phyloP scores from a whole-genome alignment of 2,797 vertebrate species.

The Coluber constrictor region DNA sequence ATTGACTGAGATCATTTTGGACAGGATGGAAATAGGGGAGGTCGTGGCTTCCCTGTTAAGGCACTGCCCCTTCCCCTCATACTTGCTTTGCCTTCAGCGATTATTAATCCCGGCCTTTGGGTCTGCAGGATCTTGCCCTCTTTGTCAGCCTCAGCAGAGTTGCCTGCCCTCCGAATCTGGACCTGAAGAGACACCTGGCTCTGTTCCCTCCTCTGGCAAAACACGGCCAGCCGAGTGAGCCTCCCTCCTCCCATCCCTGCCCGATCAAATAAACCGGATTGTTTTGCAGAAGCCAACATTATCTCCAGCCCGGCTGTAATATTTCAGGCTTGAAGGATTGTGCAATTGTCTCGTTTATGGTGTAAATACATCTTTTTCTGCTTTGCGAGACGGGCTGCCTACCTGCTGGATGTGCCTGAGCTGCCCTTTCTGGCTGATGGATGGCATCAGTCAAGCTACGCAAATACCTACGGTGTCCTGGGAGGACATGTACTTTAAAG shows the following conservation, averaged over 20 bases:
- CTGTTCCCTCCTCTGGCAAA: background rate
- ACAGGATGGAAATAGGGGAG: background rate
- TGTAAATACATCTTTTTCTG: background rate
- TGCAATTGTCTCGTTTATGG: rapidly evolving
- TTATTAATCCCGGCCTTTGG: background rate
- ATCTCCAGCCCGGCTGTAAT: background rate
- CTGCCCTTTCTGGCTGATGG: background rate
- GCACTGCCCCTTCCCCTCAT: background rate
- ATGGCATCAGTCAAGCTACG: background rate
- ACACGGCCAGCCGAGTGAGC: background rate
- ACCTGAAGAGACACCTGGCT: background rate
- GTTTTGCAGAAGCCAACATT: background rate
- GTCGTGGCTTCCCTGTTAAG: background rate
- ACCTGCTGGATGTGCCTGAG: background rate
- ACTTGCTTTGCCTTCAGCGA: background rate
- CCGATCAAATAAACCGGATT: background rate
- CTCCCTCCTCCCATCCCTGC: background rate
- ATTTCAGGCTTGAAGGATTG: background rate
- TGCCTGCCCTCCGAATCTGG: background rate
- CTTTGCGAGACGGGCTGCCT: background rate
- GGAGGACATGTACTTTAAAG: slow-evolving; percentile 12
- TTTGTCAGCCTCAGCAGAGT: background rate
- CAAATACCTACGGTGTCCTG: background rate
- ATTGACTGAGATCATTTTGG: background rate
- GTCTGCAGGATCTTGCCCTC: too few relatives aligned